A percentile compares a stretch with the other conserved stretches of the same genome.
Conservation (phyloP, 2,888 invertebrate species). For the Mesopsocus fuscifrons region DNA sequence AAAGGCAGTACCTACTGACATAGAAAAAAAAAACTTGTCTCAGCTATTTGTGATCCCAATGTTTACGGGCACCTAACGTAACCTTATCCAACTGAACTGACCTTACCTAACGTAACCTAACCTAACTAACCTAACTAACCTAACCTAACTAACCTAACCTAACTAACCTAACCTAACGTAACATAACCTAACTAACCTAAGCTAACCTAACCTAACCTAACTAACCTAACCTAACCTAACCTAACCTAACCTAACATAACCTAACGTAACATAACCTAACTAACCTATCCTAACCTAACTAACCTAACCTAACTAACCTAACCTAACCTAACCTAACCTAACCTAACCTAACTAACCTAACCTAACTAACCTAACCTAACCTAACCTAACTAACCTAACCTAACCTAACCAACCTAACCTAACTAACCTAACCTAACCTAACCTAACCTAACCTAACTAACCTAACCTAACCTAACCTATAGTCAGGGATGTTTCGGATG, state of each 20-base stretch:
- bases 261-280: too few species aligned
- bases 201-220: slow-evolving; percentile 14
- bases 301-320: slow-evolving; percentile 4
- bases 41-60: too few species aligned
- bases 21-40: too few species aligned
- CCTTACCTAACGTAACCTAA: slow-evolving; percentile 9
- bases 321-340: slow-evolving; percentile 1
- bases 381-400: slow-evolving; percentile 1
- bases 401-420: too few species aligned
- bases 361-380: slow-evolving; percentile 1
- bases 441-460: slow-evolving; percentile 1
- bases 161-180: too few species aligned
- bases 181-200: too few species aligned
- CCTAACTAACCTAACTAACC: too few species aligned
- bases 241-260: slow-evolving; percentile 12
- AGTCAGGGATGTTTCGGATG: too few species aligned
- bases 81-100: too few species aligned
- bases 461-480: neutral
- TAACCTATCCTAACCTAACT: slow-evolving; percentile 12
- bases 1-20: too few species aligned
- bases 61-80: too few species aligned
- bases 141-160: slow-evolving; percentile 13
- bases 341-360: slow-evolving; percentile 1
- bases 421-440: slow-evolving; percentile 1
- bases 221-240: slow-evolving; percentile 13